Evolutionary conservation across 1,140 invertebrate genomes (phyloP).

Genomic region (Drosophila funebris): DNA sequence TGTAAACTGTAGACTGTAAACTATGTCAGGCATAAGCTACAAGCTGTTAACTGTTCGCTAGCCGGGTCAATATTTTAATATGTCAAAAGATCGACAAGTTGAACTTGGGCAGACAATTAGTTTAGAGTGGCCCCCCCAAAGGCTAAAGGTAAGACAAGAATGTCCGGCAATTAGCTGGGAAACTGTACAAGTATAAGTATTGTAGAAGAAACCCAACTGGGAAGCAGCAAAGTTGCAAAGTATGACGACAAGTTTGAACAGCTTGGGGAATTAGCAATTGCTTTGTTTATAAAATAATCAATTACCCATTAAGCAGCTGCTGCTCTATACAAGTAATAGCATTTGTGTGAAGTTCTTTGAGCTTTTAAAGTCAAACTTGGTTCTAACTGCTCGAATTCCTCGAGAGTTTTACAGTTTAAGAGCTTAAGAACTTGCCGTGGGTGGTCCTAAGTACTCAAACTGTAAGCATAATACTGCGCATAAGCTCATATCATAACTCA

Average conservation of each 20-base stretch:
- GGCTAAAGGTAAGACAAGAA: too few relatives aligned
- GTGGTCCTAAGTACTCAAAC: slow-evolving; percentile 32
- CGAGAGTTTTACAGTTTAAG: slow-evolving; percentile 33
- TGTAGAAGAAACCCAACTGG: too few relatives aligned
- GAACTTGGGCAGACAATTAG: too few relatives aligned
- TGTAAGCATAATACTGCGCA: slow-evolving; percentile 21
- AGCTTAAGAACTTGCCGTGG: slow-evolving; percentile 41
- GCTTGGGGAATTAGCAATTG: too few relatives aligned
- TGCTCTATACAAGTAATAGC: neutral
- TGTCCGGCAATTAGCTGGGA: too few relatives aligned
- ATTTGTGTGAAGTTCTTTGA: neutral
- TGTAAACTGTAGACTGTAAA: slow-evolving; percentile 65
- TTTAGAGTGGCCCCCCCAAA: too few relatives aligned
- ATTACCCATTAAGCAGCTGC: neutral
- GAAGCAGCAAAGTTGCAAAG: too few relatives aligned
- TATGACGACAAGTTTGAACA: too few relatives aligned
- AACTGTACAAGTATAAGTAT: too few relatives aligned
- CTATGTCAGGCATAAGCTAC: slow-evolving; percentile 58
- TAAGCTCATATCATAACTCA: slow-evolving; percentile 71
- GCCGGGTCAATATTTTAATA: neutral
- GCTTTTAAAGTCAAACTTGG: slow-evolving; percentile 13
- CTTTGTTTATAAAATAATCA: too few relatives aligned
- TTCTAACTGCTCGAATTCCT: slow-evolving; percentile 6
- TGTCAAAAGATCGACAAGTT: too few relatives aligned
- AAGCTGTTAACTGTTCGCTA: slow-evolving; percentile 8